These are phyloP conservation scores for Drosophila malerkotliana DNA, from an alignment of 1,140 invertebrate species.

Conservation along the genomic window DNA sequence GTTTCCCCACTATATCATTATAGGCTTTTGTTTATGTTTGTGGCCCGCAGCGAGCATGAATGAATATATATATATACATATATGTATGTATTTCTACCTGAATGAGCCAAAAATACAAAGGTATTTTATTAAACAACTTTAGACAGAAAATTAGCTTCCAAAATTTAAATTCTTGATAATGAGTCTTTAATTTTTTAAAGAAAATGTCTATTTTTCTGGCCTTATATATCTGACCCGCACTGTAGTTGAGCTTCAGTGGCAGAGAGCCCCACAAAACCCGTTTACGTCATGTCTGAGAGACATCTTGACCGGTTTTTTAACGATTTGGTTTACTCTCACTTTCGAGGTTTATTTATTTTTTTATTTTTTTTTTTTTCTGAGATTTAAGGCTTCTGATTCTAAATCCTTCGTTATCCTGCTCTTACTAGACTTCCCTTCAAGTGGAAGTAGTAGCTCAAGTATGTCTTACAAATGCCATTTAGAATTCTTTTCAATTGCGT, in stretches of 20 bases:
- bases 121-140: neutral
- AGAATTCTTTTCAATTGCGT: conserved; percentile 57
- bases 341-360: conserved; percentile 34
- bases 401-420: conserved; percentile 69
- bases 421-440: conserved; percentile 28
- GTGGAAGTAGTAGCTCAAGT: conserved; percentile 55
- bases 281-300: conserved; percentile 69
- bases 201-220: neutral
- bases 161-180: neutral
- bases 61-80: conserved; percentile 8
- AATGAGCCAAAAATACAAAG: neutral
- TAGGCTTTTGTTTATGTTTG: conserved; percentile 71
- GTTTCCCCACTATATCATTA: conserved; percentile 75
- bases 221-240: conserved; percentile 4
- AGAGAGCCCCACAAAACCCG: conserved; percentile 51
- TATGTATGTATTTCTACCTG: conserved; percentile 3
- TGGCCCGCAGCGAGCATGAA: conserved; percentile 45
- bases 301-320: conserved; percentile 58
- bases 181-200: too few relatives aligned
- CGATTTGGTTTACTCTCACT: conserved; percentile 65
- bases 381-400: conserved; percentile 38
- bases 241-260: conserved; percentile 9
- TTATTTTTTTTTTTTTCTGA: conserved; percentile 31
- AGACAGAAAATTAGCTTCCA: neutral
- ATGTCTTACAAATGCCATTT: conserved; percentile 58